Evolutionary conservation across 2,113 vertebrate species (phyloP), one percentile per base, ranked within the genome.

Genomic region (Aphelocoma coerulescens): DNA sequence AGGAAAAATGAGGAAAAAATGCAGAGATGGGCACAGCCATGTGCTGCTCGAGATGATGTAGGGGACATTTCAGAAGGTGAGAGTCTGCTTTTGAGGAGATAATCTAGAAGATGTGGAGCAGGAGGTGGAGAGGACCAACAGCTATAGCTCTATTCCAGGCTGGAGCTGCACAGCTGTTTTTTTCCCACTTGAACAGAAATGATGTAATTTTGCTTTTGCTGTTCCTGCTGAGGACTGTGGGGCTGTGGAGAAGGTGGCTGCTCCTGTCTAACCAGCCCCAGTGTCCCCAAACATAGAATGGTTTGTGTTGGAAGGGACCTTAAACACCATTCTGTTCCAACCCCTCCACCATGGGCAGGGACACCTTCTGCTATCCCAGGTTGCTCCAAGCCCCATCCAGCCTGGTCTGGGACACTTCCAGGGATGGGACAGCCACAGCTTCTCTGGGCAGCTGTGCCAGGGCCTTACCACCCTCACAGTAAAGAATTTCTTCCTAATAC

Each of bases 351-450:
- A 26, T 11, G 13, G 28, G 8, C 62, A 48, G 30, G 11, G 48
- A 22, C 30, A 41, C 1, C 5, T 55, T 32, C n/a, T 41, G 35
- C 13, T 22, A 3, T 10, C 10, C 30, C n/a, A 68, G 14, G 11
- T 0, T 13, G 30, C 10, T 55, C 24, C 4, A 54, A 68, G 7
- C 5, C 16, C 13, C 0, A 0, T 41, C 54, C n/a, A 52, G 0
- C 14, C 17, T 41, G 14, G 2, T 24, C 11, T 41, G 27, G 48
- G 12, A 35, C 16, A 48, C 14, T 54, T 19, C 11, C 48, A 41
- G 30, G 7, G 28, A 32, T 76, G 54, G 5, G 8, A 3, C 62
- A 75, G 3, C 16, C 77, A 67, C 37, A 68, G 11, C 21, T 48
- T 48, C 69, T 41, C 20, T 68, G n/a, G 21, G 17, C 7, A 68